Evolutionary conservation across 2,888 invertebrate genomes (phyloP).

Genomic region (Euproctis similis): DNA sequence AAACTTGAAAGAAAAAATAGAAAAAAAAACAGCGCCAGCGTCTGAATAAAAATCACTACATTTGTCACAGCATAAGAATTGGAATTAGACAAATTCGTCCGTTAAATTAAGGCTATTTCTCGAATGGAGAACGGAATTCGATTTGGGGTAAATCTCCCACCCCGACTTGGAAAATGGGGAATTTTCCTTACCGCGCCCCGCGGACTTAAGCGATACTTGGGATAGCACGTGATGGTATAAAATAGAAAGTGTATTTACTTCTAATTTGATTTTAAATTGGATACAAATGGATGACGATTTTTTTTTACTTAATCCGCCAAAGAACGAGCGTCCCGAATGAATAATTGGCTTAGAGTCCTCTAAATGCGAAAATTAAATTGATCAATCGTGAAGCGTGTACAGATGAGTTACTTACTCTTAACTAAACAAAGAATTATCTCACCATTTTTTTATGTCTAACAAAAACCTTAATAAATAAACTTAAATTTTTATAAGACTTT

Average conservation of each 20-base stretch:
- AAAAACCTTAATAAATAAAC: no score
- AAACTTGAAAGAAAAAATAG: constrained; percentile 22
- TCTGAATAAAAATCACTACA: constrained; percentile 68
- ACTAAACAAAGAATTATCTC: no score
- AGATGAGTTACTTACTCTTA: no score
- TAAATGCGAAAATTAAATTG: constrained; percentile 46
- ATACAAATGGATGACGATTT: constrained; percentile 62
- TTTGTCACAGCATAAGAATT: constrained; percentile 72
- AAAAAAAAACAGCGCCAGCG: constrained; percentile 30
- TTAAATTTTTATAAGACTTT: no score
- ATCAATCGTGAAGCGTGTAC: constrained; percentile 33
- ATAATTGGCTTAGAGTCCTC: constrained; percentile 48
- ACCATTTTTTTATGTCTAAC: no score
- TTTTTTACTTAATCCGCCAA: constrained; percentile 44
- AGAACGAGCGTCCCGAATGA: constrained; percentile 35
- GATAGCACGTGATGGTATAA: constrained; percentile 61
- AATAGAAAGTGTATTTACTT: constrained; percentile 68
- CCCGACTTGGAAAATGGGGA: constrained; percentile 48
- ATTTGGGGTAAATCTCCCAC: constrained; percentile 66
- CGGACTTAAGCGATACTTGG: constrained; percentile 40
- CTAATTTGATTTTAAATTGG: constrained; percentile 72
- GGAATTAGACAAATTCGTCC: constrained; percentile 74
- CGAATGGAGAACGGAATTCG: constrained; percentile 59
- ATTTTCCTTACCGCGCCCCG: constrained; percentile 45
- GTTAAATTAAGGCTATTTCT: constrained; percentile 72